Percentiles rank a stretch among this genome's conserved stretches.
Conservation (phyloP, 2,113 vertebrate genomes). For the Pseudorhombus dupliciocellatus region DNA sequence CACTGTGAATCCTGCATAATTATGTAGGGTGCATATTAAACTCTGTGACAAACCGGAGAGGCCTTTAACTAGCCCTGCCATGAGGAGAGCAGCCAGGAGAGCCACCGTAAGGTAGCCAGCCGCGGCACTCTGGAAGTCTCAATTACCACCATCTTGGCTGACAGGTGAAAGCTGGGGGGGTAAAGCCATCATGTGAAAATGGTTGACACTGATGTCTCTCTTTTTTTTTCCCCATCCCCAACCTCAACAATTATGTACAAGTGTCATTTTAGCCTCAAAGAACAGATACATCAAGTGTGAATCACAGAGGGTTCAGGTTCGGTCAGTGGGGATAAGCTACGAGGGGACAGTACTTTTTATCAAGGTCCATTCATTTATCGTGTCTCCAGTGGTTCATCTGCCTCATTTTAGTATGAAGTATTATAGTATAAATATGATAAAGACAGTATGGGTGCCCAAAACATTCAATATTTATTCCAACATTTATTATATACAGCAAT, state of each 20-base stretch:
- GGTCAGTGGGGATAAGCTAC: slow-evolving; percentile 36
- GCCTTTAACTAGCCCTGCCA: slow-evolving; percentile 96
- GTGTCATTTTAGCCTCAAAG: slow-evolving; percentile 73
- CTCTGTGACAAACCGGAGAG: slow-evolving; percentile 99
- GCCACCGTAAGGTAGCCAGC: slow-evolving; percentile 84
- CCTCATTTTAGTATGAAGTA: too few species aligned
- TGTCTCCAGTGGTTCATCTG: background rate
- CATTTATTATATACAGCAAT: background rate
- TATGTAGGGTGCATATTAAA: slow-evolving; percentile 99
- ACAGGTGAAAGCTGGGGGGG: slow-evolving; percentile 73
- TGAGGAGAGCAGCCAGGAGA: slow-evolving; percentile 84
- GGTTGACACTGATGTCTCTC: slow-evolving; percentile 79
- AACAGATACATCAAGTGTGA: slow-evolving; percentile 70
- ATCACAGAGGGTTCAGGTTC: slow-evolving; percentile 57
- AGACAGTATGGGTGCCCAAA: too few species aligned
- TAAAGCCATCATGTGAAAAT: slow-evolving; percentile 64
- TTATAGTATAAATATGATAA: slow-evolving; percentile 1
- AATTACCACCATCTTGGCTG: slow-evolving; percentile 86
- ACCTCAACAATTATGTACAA: slow-evolving; percentile 75
- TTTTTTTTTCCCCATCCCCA: slow-evolving; percentile 63
- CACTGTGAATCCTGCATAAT: slow-evolving; percentile 99
- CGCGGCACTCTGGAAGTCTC: slow-evolving; percentile 85
- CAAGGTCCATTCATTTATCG: slow-evolving; percentile 32
- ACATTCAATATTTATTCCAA: too few species aligned
- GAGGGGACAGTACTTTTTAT: slow-evolving; percentile 46